Evolutionary conservation across 2,113 vertebrate species (phyloP).

Genomic region (Xyliphius kryptos): DNA sequence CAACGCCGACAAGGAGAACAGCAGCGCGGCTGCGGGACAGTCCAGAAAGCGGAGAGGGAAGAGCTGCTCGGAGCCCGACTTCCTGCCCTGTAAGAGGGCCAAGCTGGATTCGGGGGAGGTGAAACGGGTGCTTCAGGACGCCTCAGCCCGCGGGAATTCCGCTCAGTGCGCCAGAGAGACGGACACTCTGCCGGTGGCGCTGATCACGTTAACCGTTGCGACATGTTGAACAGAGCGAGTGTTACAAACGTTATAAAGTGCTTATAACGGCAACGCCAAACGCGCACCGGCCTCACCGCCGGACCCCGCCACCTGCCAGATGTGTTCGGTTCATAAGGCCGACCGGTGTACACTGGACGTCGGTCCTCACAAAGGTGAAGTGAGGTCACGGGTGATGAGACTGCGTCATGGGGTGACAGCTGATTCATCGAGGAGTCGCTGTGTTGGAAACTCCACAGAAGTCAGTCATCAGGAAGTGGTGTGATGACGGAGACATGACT

Average conservation of each 20-base stretch:
- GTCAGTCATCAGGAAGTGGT: slow-evolving; percentile 8
- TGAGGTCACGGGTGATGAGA: neutral
- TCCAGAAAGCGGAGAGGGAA: slow-evolving; percentile 62
- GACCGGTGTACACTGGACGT: neutral
- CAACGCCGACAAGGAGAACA: slow-evolving; percentile 36
- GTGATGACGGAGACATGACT: slow-evolving; percentile 12
- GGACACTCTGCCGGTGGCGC: slow-evolving; percentile 47
- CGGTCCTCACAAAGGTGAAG: neutral
- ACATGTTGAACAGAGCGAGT: slow-evolving; percentile 40
- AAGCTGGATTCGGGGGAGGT: slow-evolving; percentile 53
- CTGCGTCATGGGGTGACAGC: slow-evolving; percentile 9
- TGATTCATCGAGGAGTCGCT: slow-evolving; percentile 4
- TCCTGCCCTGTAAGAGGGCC: slow-evolving; percentile 67
- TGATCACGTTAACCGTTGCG: slow-evolving; percentile 57
- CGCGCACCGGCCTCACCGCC: too few relatives aligned
- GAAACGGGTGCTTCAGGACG: neutral
- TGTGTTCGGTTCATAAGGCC: neutral
- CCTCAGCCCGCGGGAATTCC: slow-evolving; percentile 19
- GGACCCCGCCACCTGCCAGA: neutral
- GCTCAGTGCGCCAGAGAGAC: slow-evolving; percentile 40
- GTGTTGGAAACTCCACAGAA: slow-evolving; percentile 14
- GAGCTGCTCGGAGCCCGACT: slow-evolving; percentile 46
- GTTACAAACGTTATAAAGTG: neutral
- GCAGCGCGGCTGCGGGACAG: slow-evolving; percentile 12
- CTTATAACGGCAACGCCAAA: too few relatives aligned